Evolutionary conservation across 2,888 invertebrate species (phyloP).

Genomic region (Erebia aethiops): DNA sequence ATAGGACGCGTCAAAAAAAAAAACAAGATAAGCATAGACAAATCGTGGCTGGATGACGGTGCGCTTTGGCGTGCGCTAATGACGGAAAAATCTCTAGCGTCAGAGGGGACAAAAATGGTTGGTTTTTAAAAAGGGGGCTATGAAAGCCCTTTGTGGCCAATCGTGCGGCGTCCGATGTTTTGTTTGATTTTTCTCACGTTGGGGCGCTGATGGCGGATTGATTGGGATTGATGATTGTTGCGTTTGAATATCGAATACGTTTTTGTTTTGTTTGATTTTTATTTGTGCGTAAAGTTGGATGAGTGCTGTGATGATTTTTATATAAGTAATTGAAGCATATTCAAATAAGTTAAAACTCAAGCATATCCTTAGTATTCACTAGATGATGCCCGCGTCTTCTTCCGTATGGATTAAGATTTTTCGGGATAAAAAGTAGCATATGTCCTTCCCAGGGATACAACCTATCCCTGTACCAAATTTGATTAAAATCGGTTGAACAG

Average conservation of each 20-base stretch:
- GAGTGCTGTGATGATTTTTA: background rate
- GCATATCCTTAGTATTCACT: too few species aligned
- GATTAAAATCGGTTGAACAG: too few species aligned
- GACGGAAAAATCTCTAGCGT: constrained; percentile 75
- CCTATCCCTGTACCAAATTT: too few species aligned
- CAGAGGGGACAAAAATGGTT: constrained; percentile 61
- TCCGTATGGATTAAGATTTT: too few species aligned
- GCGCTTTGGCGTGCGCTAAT: constrained; percentile 65
- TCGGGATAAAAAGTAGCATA: too few species aligned
- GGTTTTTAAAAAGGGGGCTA: constrained; percentile 62
- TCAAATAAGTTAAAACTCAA: too few species aligned
- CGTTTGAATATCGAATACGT: constrained; percentile 33
- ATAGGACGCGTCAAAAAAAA: constrained; percentile 65
- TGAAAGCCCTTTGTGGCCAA: constrained; percentile 63
- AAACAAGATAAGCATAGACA: constrained; percentile 77
- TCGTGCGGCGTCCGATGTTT: constrained; percentile 64
- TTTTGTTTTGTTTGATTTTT: constrained; percentile 14
- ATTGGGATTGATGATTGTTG: constrained; percentile 77
- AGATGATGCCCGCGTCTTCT: too few species aligned
- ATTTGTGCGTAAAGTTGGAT: background rate
- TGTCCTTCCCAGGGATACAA: too few species aligned
- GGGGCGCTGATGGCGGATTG: constrained; percentile 65
- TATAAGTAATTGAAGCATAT: too few species aligned
- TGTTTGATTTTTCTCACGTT: constrained; percentile 78
- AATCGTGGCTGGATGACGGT: constrained; percentile 75